Base-by-base conservation (phyloP, 2,888 invertebrate genomes). In the Slavum lentiscoides region DNA sequence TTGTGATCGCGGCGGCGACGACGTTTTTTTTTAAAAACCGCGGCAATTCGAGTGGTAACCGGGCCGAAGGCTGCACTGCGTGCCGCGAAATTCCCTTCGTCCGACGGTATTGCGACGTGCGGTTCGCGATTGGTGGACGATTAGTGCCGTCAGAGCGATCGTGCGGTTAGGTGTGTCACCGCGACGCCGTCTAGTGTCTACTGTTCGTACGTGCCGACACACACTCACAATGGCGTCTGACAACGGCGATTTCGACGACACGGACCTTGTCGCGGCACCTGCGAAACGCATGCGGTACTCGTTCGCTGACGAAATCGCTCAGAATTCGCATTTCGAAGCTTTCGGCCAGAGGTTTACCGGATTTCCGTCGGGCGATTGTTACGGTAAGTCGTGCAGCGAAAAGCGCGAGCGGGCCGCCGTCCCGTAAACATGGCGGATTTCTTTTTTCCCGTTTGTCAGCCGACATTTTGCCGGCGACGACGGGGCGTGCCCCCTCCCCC, bases 271-370 rank as follows among this genome's bases (percentile, higher is more conserved):
- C n/a, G 80, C 70, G 64, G 80, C 80, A 80, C 80, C 80, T 43
- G 80, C 80, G n/a, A 80, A 80, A 72, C 80, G 80, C 66, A 80
- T 80, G 80, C 61, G 80, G 43, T 80, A 80, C 15, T 70, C 80
- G 19, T 80, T 80, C 39, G 80, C 72, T 39, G 80, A 80, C 58
- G 80, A 80, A 64, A 55, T 80, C 43, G 58, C 70, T 11, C 70
- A 66, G 30, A 80, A 11, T 72, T 80, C 80, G 55, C 80, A 80
- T 55, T 80, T 58, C 15, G 70, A 80, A 66, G 39, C 70, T 66
- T 80, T 70, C 17, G 80, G 80, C 1, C 80, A 80, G 19, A 72
- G 80, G 53, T 80, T 66, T 43, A 80, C 72, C 11, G 80, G 80
- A n/a, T 80, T 80, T 43, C 68, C 80, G 58, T 80, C 80, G 1